Conservation (phyloP, 1,140 invertebrate species). For the Dreissena rostriformis region DNA sequence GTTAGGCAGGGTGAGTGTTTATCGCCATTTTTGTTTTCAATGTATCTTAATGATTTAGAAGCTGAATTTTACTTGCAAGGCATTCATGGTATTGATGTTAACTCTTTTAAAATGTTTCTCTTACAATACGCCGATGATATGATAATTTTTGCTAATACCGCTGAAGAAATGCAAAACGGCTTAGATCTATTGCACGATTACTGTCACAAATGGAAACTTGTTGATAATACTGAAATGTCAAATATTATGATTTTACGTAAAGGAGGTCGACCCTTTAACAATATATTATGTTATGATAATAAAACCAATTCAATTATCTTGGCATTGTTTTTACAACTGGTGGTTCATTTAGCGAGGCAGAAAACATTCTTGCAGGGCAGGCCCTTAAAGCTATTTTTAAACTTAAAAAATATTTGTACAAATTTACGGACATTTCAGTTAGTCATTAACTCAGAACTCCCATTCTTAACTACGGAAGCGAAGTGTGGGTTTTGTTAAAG, state of each 20-base stretch:
- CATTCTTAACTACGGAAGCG: neutral
- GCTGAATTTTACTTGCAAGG: too few species aligned
- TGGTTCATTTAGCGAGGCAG: neutral
- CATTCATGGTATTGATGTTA: too few species aligned
- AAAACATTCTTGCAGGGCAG: neutral
- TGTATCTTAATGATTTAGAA: too few species aligned
- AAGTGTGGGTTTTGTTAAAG: neutral
- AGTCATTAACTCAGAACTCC: neutral
- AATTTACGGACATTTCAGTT: neutral
- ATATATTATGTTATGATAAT: neutral
- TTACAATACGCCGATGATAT: neutral
- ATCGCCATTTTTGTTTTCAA: too few species aligned
- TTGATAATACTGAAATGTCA: neutral
- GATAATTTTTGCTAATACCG: neutral
- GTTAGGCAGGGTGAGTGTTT: too few species aligned
- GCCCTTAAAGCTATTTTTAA: neutral
- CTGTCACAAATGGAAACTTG: slow-evolving; percentile 2
- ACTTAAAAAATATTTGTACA: slow-evolving; percentile 1
- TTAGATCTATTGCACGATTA: neutral
- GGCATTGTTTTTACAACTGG: slow-evolving; percentile 3
- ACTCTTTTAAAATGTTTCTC: too few species aligned
- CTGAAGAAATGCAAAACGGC: neutral
- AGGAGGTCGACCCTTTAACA: neutral
- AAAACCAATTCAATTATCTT: neutral
- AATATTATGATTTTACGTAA: slow-evolving; percentile 9